Conservation (phyloP, 2,113 vertebrate species). For the Colinus virginianus region DNA sequence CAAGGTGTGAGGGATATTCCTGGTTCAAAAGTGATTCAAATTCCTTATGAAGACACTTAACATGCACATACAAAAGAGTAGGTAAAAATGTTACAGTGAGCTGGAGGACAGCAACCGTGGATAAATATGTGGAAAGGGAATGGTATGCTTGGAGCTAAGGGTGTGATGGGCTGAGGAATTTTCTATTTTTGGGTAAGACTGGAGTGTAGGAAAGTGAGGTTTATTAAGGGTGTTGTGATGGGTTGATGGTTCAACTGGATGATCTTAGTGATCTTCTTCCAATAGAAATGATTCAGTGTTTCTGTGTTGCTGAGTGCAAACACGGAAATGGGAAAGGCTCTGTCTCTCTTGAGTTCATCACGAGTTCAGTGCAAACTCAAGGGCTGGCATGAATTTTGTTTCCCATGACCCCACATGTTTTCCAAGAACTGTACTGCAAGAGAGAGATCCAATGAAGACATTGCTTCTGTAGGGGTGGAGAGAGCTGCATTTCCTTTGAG, state of each 20-base stretch:
- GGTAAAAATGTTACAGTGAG: not conserved
- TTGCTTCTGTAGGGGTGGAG: not conserved
- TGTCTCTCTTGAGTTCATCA: not conserved
- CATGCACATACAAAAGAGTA: not conserved
- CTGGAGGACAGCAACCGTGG: not conserved
- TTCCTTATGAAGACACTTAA: not conserved
- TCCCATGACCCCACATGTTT: not conserved
- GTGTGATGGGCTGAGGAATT: not conserved
- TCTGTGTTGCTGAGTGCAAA: not conserved
- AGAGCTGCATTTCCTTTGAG: not conserved
- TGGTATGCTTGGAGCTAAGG: not conserved
- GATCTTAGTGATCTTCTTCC: too few species aligned
- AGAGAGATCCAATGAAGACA: not conserved
- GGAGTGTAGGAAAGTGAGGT: not conserved
- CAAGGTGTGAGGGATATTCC: not conserved
- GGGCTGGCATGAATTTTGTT: not conserved
- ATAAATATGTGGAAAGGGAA: not conserved
- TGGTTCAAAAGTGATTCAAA: not conserved
- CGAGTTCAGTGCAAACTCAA: not conserved
- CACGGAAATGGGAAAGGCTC: not conserved
- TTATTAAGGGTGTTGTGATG: fast-evolving
- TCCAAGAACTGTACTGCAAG: not conserved
- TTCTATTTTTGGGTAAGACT: not conserved
- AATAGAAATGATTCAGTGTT: too few species aligned
- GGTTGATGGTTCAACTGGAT: too few species aligned